These are phyloP conservation scores for Smittia aterrima DNA, from an alignment of 2,888 invertebrate species.

Conservation along the genomic window DNA sequence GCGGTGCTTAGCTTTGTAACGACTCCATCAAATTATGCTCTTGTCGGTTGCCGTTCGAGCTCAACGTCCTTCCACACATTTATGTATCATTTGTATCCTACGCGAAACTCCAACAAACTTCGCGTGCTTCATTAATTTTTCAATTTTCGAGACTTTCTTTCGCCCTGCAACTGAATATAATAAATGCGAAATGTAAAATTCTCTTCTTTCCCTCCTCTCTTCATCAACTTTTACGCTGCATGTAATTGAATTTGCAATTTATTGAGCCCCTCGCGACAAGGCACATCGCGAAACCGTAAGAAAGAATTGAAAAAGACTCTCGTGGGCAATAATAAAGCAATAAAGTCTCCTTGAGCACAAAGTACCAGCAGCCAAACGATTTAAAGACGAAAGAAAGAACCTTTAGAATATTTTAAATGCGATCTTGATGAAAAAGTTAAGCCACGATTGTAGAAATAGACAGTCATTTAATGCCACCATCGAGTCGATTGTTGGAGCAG, in stretches of 20 bases:
- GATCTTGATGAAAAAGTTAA: background rate
- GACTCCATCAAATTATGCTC: background rate
- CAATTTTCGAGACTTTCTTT: slow-evolving; percentile 3
- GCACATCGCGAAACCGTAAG: background rate
- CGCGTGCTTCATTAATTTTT: background rate
- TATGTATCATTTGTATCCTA: no score
- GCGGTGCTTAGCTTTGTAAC: background rate
- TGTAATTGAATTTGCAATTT: slow-evolving; percentile 7
- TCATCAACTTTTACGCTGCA: background rate
- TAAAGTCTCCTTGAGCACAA: background rate
- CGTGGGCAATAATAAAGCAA: background rate
- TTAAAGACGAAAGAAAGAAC: background rate
- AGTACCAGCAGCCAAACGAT: background rate
- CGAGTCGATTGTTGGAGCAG: background rate
- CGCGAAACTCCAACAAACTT: background rate
- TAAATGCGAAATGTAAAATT: background rate
- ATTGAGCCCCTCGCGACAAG: background rate
- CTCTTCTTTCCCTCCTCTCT: background rate
- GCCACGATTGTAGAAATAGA: slow-evolving; percentile 10
- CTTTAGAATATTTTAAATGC: background rate
- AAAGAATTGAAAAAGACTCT: background rate
- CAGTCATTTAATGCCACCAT: slow-evolving; percentile 11
- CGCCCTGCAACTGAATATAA: background rate
- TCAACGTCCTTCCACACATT: no score
- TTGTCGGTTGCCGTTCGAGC: no score